Evolutionary conservation across 2,113 vertebrate genomes (phyloP).

Genomic region (Hippocampus guttulatus): DNA sequence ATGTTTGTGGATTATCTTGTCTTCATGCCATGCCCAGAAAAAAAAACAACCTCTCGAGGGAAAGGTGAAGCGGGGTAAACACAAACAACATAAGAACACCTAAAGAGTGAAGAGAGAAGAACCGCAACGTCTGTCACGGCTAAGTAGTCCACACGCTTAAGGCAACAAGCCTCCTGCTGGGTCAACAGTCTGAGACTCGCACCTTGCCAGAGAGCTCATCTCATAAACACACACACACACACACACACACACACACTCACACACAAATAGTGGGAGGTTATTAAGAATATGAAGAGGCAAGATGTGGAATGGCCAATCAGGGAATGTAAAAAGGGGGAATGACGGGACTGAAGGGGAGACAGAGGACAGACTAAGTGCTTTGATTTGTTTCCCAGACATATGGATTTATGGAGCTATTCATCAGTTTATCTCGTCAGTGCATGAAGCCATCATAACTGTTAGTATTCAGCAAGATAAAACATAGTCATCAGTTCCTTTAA

Average conservation of each 20-base stretch:
- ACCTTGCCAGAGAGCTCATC: constrained; percentile 35
- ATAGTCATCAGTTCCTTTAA: constrained; percentile 11
- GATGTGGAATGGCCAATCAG: constrained; percentile 34
- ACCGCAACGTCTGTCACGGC: constrained; percentile 41
- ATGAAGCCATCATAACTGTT: constrained; percentile 23
- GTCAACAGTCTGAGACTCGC: constrained; percentile 49
- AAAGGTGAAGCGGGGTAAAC: constrained; percentile 46
- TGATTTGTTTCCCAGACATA: constrained; percentile 55
- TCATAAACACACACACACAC: constrained; percentile 5
- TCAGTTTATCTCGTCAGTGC: constrained; percentile 38
- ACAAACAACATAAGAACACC: constrained; percentile 41
- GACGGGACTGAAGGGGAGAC: constrained; percentile 64
- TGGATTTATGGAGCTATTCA: constrained; percentile 57
- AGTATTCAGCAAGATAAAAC: constrained; percentile 29
- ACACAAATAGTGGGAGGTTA: constrained; percentile 26
- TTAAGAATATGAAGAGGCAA: constrained; percentile 58
- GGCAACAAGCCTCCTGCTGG: constrained; percentile 58
- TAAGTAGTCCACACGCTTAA: constrained; percentile 69
- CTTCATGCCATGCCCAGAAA: constrained; percentile 56
- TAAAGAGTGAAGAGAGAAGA: constrained; percentile 20
- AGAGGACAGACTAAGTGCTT: constrained; percentile 64
- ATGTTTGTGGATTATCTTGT: constrained; percentile 35
- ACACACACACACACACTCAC: neutral
- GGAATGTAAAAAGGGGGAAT: constrained; percentile 43
- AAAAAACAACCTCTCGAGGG: constrained; percentile 59